Percentiles rank a stretch among this genome's conserved stretches.
Evolutionary conservation across 2,888 invertebrate genomes (phyloP).

Genomic region (Tiliacea aurago): DNA sequence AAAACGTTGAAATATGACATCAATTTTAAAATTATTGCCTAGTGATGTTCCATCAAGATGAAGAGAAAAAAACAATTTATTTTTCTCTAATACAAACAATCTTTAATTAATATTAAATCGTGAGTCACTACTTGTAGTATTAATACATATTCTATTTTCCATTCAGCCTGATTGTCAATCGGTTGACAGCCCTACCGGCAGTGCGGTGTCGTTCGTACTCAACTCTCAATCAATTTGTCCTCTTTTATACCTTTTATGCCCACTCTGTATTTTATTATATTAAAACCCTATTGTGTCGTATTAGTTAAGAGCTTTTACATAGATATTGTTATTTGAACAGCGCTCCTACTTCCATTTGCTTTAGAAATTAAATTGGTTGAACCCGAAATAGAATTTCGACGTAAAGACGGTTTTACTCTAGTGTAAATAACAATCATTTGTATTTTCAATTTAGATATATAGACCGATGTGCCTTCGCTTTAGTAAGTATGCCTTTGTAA

Average conservation of each 20-base stretch:
- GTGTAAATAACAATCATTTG: not conserved
- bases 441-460: not conserved
- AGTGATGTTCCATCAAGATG: not conserved
- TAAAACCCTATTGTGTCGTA: conserved; percentile 43
- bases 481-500: not conserved
- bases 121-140: not conserved
- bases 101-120: not conserved
- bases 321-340: conserved; percentile 28
- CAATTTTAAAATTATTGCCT: not conserved
- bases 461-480: not conserved
- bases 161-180: conserved; percentile 2
- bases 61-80: not conserved
- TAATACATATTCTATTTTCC: not conserved
- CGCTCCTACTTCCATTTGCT: conserved; percentile 2
- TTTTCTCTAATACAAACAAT: not conserved
- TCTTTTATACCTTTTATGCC: conserved; percentile 65
- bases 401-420: not conserved
- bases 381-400: not conserved
- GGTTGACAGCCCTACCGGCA: conserved; percentile 29
- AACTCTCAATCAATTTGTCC: conserved; percentile 76
- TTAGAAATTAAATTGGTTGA: conserved; percentile 27
- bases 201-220: conserved; percentile 52
- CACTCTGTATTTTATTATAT: conserved; percentile 56
- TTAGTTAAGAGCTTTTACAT: conserved; percentile 46
- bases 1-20: not conserved